Evolutionary conservation across 2,888 invertebrate species (phyloP), one percentile per base, ranked within the genome.

Genomic region (Himalopsyche tibetana): DNA sequence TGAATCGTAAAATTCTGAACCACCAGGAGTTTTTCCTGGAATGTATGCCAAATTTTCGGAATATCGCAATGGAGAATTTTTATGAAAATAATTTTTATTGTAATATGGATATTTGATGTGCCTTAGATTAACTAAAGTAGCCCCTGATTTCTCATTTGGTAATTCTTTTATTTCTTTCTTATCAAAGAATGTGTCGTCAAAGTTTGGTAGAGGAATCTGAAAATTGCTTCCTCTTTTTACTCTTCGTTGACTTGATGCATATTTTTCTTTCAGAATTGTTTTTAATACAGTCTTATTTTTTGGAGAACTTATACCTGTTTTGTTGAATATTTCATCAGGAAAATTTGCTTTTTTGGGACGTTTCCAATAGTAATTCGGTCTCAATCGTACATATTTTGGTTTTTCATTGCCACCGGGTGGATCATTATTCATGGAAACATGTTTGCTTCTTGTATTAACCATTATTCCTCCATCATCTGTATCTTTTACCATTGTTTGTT

Each of bases 1-100:
- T 0, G 95, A 95, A 87, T 95, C 94, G 89, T 96, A 96, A 91
- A 96, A 96, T 86, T 95, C 95, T 90, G 95, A 94, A 15, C 95
- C 94, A n/a, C 95, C 95, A 12, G 92, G 91, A 0, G 93, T 93
- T 91, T 96, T 96, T 51, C 91, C 91, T 0, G 96, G 96, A 42
- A 96, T 93, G 9, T 93, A 92, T 85, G 92, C 91, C 0, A 95
- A 92, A 91, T 95, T 94, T 90, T 95, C 94, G 0, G 95, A 94
- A 89, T 96, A 96, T 56, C 94, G 92, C 38, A 96, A 90, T 0
- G 96, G 95, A 0, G 96, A 96, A 89, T 94, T 84, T 90, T 63
- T 63, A 63, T 63, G n/a, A 63, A 63, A 19, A 28, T 63, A 89
- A 87, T 89, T 89, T 4, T 90, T 86, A 5, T 88, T 88, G 80